These are phyloP conservation scores for Cephonodes hylas DNA, from an alignment of 2,888 invertebrate genomes.

Conservation along the genomic window DNA sequence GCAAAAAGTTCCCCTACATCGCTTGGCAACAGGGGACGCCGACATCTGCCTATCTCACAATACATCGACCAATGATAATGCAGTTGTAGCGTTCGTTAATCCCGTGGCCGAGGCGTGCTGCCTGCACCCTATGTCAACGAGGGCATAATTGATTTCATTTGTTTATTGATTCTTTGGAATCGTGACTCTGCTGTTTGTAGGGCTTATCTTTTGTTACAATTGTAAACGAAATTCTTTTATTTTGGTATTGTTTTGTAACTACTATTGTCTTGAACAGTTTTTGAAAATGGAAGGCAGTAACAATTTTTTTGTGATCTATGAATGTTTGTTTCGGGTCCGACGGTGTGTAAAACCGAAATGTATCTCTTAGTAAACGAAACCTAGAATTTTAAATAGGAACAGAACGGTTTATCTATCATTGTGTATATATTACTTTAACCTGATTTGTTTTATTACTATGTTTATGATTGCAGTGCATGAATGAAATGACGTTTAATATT, in stretches of 20 bases:
- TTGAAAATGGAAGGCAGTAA: too few species aligned
- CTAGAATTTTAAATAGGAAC: too few species aligned
- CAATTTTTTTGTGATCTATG: too few species aligned
- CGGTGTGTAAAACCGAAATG: too few species aligned
- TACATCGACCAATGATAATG: conserved; percentile 19
- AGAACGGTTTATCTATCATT: too few species aligned
- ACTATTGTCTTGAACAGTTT: too few species aligned
- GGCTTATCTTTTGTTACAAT: not conserved
- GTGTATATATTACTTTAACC: too few species aligned
- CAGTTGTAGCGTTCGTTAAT: conserved; percentile 25
- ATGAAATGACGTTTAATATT: not conserved
- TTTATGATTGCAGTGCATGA: not conserved
- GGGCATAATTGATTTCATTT: not conserved
- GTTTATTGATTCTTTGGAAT: not conserved
- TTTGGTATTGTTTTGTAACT: too few species aligned
- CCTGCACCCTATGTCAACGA: not conserved
- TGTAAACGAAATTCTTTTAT: not conserved
- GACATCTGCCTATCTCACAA: not conserved
- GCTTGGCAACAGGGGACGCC: not conserved
- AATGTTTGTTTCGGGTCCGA: too few species aligned
- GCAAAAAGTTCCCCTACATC: too few species aligned
- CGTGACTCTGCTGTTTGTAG: too few species aligned
- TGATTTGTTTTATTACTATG: not conserved
- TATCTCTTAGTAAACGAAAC: too few species aligned
- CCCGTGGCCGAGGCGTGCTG: conserved; percentile 19